These are phyloP conservation scores for Andrena bicolor DNA, from an alignment of 2,888 invertebrate species.

Conservation along the genomic window DNA sequence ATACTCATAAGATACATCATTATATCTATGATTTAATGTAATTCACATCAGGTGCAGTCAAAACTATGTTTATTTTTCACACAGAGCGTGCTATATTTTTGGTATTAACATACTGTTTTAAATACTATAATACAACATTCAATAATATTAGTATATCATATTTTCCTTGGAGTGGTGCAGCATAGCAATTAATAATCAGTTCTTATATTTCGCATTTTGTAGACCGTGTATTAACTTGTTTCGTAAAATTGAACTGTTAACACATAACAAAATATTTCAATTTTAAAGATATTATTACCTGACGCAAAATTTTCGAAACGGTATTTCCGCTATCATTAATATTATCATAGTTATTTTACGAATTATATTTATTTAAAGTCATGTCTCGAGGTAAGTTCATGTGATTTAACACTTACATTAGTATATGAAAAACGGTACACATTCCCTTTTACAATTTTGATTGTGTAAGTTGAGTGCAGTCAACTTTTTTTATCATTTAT, in stretches of 20 bases:
- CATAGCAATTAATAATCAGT: constrained; percentile 14
- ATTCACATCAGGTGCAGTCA: constrained; percentile 43
- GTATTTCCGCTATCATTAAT: constrained; percentile 43
- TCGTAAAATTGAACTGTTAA: neutral
- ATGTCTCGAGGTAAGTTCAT: constrained; percentile 9
- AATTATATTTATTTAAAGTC: constrained; percentile 37
- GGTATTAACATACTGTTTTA: constrained; percentile 25
- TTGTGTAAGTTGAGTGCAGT: constrained; percentile 15
- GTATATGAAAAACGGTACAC: constrained; percentile 49
- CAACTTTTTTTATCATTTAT: neutral
- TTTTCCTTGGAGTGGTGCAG: constrained; percentile 50
- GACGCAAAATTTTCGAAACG: neutral
- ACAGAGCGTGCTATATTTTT: constrained; percentile 50
- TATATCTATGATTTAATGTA: constrained; percentile 38
- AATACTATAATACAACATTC: constrained; percentile 19
- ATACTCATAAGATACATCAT: constrained; percentile 40
- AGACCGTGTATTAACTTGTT: constrained; percentile 18
- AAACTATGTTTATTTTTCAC: constrained; percentile 34
- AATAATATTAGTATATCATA: constrained; percentile 36
- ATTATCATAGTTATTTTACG: constrained; percentile 24
- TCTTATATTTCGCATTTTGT: constrained; percentile 6
- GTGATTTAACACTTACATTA: constrained; percentile 37
- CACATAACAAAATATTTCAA: neutral
- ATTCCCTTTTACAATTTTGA: constrained; percentile 53
- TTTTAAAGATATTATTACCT: neutral